Evolutionary conservation across 2,888 invertebrate genomes (phyloP).

Genomic region (Brachyptera risi): DNA sequence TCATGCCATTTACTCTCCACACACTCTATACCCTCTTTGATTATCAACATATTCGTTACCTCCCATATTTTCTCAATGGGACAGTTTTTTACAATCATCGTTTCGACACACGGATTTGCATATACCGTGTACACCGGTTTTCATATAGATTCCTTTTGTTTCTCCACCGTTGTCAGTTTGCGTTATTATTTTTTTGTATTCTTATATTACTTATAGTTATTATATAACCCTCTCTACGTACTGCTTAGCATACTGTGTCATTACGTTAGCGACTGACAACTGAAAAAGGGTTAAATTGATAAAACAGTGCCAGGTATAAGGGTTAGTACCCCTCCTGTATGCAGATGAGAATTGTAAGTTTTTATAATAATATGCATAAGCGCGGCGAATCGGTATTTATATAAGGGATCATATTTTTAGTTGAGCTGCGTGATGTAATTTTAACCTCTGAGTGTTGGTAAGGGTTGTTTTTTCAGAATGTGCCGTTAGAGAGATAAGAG

Average conservation of each 20-base stretch:
- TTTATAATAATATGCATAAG: neutral
- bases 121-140: neutral
- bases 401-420: slow-evolving; percentile 12
- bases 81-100: no score
- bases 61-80: no score
- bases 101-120: neutral
- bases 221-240: slow-evolving; percentile 2
- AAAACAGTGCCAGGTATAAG: slow-evolving; percentile 9
- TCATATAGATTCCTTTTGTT: no score
- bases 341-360: slow-evolving; percentile 5
- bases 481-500: no score
- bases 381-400: slow-evolving; percentile 13
- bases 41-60: no score
- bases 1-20: no score
- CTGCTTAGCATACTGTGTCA: slow-evolving; percentile 19
- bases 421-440: no score
- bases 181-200: neutral
- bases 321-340: neutral
- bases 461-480: no score
- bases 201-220: slow-evolving; percentile 6
- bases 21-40: no score
- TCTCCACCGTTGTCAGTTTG: no score
- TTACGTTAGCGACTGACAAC: neutral
- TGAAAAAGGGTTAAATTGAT: neutral
- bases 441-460: no score